Evolutionary conservation across 1,140 invertebrate species (phyloP).

Genomic region (Caerostris darwini): DNA sequence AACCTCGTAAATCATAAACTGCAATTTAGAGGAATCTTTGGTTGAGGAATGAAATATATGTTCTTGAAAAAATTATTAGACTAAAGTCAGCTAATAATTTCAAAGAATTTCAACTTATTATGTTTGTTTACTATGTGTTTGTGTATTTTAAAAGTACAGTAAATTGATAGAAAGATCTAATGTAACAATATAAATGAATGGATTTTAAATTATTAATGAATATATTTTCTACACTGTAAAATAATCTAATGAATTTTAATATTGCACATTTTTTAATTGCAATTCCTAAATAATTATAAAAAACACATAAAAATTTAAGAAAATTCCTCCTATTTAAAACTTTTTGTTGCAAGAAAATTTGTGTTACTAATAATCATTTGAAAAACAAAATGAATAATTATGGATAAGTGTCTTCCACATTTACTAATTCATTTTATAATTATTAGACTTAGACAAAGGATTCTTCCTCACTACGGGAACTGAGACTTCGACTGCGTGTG

Average conservation of each 20-base stretch:
- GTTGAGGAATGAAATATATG: neutral
- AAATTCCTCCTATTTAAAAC: neutral
- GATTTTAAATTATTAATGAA: no score
- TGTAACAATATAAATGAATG: no score
- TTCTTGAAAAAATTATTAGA: neutral
- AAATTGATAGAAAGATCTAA: neutral
- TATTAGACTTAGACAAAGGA: constrained; percentile 74
- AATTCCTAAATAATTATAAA: neutral
- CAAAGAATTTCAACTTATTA: neutral
- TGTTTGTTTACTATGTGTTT: neutral
- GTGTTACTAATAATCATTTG: neutral
- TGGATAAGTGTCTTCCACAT: constrained; percentile 9
- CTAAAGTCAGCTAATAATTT: neutral
- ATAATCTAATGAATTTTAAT: no score
- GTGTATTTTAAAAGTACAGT: neutral
- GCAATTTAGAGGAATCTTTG: constrained; percentile 16
- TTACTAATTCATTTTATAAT: constrained; percentile 60
- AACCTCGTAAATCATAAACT: neutral
- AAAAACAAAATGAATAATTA: constrained; percentile 24
- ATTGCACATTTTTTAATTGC: no score
- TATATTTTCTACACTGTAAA: no score
- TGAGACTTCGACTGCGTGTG: constrained; percentile 69
- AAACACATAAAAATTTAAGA: neutral
- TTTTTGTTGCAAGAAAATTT: neutral
- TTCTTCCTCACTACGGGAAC: constrained; percentile 72